A percentile compares a stretch with the other conserved stretches of the same genome.
These are phyloP conservation scores for Etheostoma nigrum DNA, from an alignment of 2,797 vertebrate genomes.

Conservation along the genomic window DNA sequence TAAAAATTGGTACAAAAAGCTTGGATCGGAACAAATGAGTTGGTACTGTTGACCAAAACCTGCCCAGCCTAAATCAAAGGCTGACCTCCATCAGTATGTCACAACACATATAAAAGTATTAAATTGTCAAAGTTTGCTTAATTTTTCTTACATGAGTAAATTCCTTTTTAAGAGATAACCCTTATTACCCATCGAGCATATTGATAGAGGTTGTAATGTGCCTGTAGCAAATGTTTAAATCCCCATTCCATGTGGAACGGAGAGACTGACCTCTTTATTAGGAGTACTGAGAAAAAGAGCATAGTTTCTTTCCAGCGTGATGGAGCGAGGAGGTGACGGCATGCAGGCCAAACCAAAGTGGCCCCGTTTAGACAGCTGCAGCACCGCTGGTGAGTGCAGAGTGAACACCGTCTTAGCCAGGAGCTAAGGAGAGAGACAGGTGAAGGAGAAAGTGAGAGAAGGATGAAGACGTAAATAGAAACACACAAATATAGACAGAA, in stretches of 20 bases:
- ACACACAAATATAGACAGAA: slow-evolving; percentile 19
- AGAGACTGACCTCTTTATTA: slow-evolving; percentile 27
- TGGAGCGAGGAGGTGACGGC: slow-evolving; percentile 87
- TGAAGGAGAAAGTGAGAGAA: slow-evolving; percentile 4
- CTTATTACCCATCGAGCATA: slow-evolving; percentile 5
- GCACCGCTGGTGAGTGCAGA: slow-evolving; percentile 84
- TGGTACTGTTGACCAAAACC: background rate
- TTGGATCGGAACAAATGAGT: background rate
- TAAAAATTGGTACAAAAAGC: slow-evolving; percentile 11
- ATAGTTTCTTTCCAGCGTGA: slow-evolving; percentile 82
- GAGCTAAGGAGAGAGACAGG: slow-evolving; percentile 63
- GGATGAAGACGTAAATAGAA: slow-evolving; percentile 10
- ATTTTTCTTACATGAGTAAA: background rate
- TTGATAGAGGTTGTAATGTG: slow-evolving; percentile 15
- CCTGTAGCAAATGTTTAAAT: slow-evolving; percentile 11
- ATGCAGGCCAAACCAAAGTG: slow-evolving; percentile 87
- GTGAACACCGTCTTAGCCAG: slow-evolving; percentile 89
- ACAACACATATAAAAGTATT: slow-evolving; percentile 3
- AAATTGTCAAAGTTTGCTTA: slow-evolving; percentile 2
- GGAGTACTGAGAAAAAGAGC: slow-evolving; percentile 15
- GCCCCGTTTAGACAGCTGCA: slow-evolving; percentile 89
- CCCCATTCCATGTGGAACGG: slow-evolving; percentile 13
- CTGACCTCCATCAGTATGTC: background rate
- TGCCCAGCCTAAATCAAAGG: slow-evolving; percentile 3
- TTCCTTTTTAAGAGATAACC: background rate